Evolutionary conservation across 2,113 vertebrate genomes (phyloP).

Genomic region (Nothobranchius kuhntae): DNA sequence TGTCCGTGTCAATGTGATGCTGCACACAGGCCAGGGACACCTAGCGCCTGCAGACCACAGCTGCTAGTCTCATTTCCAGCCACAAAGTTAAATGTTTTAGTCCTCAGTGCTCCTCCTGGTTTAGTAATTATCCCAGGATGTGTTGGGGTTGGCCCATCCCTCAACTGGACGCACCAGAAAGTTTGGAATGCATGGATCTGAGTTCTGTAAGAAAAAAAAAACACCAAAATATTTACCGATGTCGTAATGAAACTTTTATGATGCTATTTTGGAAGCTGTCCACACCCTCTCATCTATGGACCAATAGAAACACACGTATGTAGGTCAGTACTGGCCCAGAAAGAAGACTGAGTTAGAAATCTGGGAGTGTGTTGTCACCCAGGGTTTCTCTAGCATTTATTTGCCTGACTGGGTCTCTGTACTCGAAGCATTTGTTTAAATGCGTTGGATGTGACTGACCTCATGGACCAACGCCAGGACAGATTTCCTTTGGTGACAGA

Average conservation of each 20-base stretch:
- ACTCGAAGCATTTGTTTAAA: conserved; percentile 64
- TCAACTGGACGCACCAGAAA: conserved; percentile 11
- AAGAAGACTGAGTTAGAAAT: conserved; percentile 55
- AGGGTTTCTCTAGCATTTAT: conserved; percentile 40
- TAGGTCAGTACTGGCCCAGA: conserved; percentile 54
- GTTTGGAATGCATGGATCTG: conserved; percentile 7
- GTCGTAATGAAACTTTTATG: conserved; percentile 11
- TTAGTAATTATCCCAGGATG: conserved; percentile 57
- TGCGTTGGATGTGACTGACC: conserved; percentile 33
- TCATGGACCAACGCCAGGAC: conserved; percentile 27
- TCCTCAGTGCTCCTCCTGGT: conserved; percentile 56
- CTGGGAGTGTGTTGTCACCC: conserved; percentile 36
- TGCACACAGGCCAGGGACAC: conserved; percentile 61
- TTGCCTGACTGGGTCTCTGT: conserved; percentile 52
- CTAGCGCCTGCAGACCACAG: conserved; percentile 61
- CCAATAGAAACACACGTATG: conserved; percentile 45
- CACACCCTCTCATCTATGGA: conserved; percentile 1
- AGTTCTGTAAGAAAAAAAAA: conserved; percentile 8
- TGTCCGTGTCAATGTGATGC: conserved; percentile 53
- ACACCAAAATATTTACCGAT: conserved; percentile 17
- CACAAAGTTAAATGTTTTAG: conserved; percentile 25
- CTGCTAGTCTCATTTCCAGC: conserved; percentile 63
- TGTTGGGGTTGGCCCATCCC: conserved; percentile 9
- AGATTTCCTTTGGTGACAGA: conserved; percentile 25
- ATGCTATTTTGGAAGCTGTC: conserved; percentile 15